Conservation (phyloP, 2,797 vertebrate species). For the Sus cebifrons region DNA sequence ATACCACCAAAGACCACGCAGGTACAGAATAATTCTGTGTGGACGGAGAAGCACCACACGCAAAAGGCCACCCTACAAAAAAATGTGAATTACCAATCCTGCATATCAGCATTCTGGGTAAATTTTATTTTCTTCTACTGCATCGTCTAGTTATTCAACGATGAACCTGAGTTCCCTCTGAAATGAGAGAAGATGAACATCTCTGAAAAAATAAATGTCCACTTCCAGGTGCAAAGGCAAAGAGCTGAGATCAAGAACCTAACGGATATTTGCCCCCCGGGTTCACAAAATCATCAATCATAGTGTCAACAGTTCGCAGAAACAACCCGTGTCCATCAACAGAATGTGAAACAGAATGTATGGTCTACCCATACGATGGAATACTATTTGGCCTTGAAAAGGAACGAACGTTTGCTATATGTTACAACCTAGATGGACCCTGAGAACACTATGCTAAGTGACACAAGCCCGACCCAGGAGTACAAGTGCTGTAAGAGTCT, state of each 20-base stretch:
- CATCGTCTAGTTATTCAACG: neutral
- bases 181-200: no score
- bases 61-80: neutral
- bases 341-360: neutral
- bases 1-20: neutral
- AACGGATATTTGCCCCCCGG: neutral
- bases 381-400: neutral
- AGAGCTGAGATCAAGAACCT: neutral
- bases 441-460: neutral
- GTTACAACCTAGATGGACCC: neutral
- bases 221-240: neutral
- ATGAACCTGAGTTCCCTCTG: neutral
- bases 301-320: neutral
- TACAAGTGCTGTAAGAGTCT: accelerated
- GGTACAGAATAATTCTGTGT: accelerated
- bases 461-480: neutral
- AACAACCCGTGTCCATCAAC: neutral
- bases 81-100: no score
- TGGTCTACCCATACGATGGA: accelerated
- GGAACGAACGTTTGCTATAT: neutral
- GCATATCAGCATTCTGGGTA: neutral
- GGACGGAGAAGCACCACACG: accelerated
- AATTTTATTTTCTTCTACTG: neutral
- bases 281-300: neutral
- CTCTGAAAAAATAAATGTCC: neutral